Evolutionary conservation across 64 coral and sea anemone genomes (phyloP).

Genomic region (Orbicella faveolata): DNA sequence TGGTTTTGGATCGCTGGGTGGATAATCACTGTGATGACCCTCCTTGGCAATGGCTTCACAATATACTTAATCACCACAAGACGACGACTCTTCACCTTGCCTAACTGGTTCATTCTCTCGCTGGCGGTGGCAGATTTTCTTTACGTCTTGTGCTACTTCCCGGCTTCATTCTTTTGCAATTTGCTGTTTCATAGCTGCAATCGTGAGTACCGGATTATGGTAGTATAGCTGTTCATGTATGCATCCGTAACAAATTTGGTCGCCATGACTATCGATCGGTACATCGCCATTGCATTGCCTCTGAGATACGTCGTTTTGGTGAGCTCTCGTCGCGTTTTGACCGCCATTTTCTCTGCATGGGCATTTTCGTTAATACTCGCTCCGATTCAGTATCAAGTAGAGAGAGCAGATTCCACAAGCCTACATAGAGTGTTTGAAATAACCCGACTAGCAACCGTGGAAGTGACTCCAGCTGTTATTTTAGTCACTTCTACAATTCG

Average conservation of each 20-base stretch:
- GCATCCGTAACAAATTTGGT: slow-evolving; percentile 10
- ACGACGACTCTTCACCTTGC: background rate
- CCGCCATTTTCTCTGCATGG: background rate
- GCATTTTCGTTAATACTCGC: background rate
- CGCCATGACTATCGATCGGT: background rate
- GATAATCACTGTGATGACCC: background rate
- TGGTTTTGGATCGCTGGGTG: slow-evolving; percentile 6
- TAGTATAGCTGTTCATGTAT: slow-evolving; percentile 13
- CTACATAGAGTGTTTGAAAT: background rate
- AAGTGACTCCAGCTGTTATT: background rate
- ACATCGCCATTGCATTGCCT: slow-evolving; percentile 1
- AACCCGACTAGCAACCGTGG: background rate
- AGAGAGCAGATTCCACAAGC: background rate
- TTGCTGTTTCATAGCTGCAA: background rate
- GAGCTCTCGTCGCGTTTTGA: background rate
- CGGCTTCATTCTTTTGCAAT: slow-evolving; percentile 7
- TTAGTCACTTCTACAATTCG: background rate
- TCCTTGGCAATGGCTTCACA: background rate
- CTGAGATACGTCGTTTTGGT: slow-evolving; percentile 4
- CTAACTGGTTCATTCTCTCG: slow-evolving; percentile 8
- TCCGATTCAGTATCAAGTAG: background rate
- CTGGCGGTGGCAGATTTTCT: background rate
- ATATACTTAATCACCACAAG: background rate
- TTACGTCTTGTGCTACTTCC: slow-evolving; percentile 9
- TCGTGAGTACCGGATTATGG: slow-evolving; percentile 1